Evolutionary conservation across 2,888 invertebrate species (phyloP).

Genomic region (Drosophila eohydei): DNA sequence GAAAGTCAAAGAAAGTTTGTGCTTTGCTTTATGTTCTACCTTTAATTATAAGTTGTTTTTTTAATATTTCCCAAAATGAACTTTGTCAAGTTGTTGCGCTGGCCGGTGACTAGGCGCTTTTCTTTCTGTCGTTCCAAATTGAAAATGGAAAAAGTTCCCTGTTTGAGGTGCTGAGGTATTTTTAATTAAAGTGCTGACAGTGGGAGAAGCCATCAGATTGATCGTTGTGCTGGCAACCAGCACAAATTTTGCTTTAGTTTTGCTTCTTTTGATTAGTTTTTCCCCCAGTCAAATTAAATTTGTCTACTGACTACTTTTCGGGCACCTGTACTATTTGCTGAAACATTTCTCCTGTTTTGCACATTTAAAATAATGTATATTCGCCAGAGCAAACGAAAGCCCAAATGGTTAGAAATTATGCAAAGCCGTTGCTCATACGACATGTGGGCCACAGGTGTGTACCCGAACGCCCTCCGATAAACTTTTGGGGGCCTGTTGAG

Average conservation of each 20-base stretch:
- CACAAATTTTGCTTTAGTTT: background rate
- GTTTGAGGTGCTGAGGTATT: conserved; percentile 55
- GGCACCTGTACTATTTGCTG: too few species aligned
- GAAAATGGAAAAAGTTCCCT: conserved; percentile 70
- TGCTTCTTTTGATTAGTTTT: background rate
- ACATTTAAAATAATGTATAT: conserved; percentile 7
- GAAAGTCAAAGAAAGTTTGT: conserved; percentile 59
- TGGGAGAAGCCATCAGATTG: conserved; percentile 34
- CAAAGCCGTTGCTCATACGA: conserved; percentile 46
- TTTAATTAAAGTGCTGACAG: conserved; percentile 68
- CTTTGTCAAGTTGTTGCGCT: conserved; percentile 29
- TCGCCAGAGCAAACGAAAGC: conserved; percentile 2
- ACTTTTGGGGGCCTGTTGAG: conserved; percentile 12
- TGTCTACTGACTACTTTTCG: background rate
- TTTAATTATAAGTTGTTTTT: conserved; percentile 72
- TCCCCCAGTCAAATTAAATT: background rate
- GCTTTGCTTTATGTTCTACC: conserved; percentile 53
- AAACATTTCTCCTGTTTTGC: background rate
- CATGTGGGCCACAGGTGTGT: conserved; percentile 41
- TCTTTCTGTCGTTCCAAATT: conserved; percentile 27
- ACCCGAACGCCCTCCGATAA: conserved; percentile 47
- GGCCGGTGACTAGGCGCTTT: conserved; percentile 44
- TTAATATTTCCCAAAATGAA: conserved; percentile 29
- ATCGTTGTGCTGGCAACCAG: conserved; percentile 30
- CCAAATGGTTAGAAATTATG: conserved; percentile 37